Conservation (phyloP, 2,113 vertebrate species). For the Turnix velox region DNA sequence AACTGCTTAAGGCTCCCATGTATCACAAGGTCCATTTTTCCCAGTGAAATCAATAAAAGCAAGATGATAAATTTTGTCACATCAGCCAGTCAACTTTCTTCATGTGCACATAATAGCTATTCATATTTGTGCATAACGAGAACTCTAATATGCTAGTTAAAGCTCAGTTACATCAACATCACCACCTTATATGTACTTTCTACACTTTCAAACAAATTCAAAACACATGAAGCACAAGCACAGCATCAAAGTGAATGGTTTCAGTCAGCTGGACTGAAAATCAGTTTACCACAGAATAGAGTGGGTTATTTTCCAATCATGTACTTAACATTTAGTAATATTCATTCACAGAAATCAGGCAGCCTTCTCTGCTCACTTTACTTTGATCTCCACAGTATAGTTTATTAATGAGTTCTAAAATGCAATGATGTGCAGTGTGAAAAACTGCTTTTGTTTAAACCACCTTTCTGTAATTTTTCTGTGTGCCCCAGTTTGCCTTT, state of each 20-base stretch:
- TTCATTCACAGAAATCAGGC: neutral
- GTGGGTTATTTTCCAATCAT: neutral
- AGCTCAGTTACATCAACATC: neutral
- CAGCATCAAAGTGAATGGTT: neutral
- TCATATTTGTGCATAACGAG: neutral
- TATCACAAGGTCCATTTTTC: neutral
- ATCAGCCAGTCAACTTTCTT: neutral
- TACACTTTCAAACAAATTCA: neutral
- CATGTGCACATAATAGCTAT: neutral
- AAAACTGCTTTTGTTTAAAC: neutral
- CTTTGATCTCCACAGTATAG: neutral
- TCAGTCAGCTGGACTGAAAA: neutral
- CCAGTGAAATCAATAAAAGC: neutral
- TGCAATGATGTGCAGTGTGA: neutral
- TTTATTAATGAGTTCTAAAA: neutral
- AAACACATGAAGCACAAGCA: neutral
- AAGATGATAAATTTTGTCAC: neutral
- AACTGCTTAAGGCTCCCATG: neutral
- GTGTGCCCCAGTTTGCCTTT: slow-evolving; percentile 52
- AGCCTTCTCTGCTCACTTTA: neutral
- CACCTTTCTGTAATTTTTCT: slow-evolving; percentile 17
- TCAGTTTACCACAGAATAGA: neutral
- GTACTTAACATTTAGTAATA: neutral
- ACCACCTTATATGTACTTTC: neutral
- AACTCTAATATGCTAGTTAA: neutral